phyloP scores from a whole-genome alignment of 2,888 invertebrate species.

The Drosophila kuntzei region DNA sequence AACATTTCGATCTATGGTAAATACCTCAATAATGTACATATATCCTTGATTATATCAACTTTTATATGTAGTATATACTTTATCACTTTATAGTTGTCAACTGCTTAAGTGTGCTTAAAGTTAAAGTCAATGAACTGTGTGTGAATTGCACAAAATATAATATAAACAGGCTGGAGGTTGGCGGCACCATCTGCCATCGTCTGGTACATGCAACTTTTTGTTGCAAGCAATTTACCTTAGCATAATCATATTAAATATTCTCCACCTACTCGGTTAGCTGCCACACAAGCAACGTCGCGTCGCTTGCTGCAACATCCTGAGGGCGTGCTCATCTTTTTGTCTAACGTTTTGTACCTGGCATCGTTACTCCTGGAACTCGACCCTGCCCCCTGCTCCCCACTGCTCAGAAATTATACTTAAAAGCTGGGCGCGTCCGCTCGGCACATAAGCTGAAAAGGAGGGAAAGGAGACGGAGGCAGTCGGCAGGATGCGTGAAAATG shows the following conservation, averaged over 20 bases:
- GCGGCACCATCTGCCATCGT: constrained; percentile 27
- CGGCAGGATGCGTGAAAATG: constrained; percentile 65
- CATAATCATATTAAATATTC: constrained; percentile 81
- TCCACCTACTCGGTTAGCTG: constrained; percentile 72
- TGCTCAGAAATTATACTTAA: constrained; percentile 70
- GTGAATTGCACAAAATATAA: constrained; percentile 24
- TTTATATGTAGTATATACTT: too few species aligned
- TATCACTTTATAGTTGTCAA: constrained; percentile 6
- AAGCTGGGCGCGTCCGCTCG: constrained; percentile 71
- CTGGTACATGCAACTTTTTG: constrained; percentile 74
- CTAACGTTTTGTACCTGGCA: constrained; percentile 73
- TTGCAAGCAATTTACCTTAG: constrained; percentile 81
- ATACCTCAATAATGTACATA: too few species aligned
- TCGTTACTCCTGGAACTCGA: constrained; percentile 23
- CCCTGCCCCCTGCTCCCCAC: constrained; percentile 10
- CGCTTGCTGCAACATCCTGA: constrained; percentile 45
- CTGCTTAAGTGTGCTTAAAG: constrained; percentile 56
- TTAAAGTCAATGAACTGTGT: constrained; percentile 47
- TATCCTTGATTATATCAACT: too few species aligned
- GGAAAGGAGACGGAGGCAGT: constrained; percentile 17
- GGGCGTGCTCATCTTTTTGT: constrained; percentile 78
- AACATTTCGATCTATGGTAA: too few species aligned
- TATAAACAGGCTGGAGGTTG: constrained; percentile 21
- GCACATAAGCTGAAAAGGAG: constrained; percentile 8
- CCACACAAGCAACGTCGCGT: constrained; percentile 7